Conservation (phyloP, 1,140 invertebrate genomes). For the Euura lappo region DNA sequence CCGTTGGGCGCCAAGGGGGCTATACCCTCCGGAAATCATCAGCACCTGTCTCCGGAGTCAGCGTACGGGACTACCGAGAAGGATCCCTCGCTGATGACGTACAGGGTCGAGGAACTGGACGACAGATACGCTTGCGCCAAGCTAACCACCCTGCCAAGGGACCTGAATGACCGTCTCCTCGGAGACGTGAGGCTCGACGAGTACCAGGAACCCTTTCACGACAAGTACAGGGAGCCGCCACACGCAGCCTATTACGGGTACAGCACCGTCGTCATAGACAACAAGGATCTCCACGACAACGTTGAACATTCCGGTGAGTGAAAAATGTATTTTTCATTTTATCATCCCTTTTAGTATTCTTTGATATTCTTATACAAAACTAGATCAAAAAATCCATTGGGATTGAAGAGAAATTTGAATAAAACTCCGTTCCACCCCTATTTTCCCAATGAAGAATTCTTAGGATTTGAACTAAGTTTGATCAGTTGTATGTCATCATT, state of each 20-base stretch:
- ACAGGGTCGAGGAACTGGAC: conserved; percentile 57
- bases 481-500: no score
- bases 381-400: no score
- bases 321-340: background rate
- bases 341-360: no score
- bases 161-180: conserved; percentile 57
- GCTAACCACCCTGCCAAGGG: conserved; percentile 53
- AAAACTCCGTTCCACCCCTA: no score
- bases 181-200: conserved; percentile 59
- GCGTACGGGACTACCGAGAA: conserved; percentile 58
- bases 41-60: conserved; percentile 56
- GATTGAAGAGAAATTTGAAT: no score
- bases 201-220: conserved; percentile 64
- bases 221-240: conserved; percentile 57
- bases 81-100: conserved; percentile 57
- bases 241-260: conserved; percentile 64
- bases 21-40: conserved; percentile 54
- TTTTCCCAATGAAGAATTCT: no score
- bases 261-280: conserved; percentile 63
- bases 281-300: conserved; percentile 59
- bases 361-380: no score
- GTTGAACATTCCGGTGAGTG: conserved; percentile 58
- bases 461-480: no score
- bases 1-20: conserved; percentile 57
- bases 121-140: conserved; percentile 57